Percentiles rank a stretch among this genome's conserved stretches.
Evolutionary conservation across 2,888 invertebrate species (phyloP).

Genomic region (Stenurella melanura): DNA sequence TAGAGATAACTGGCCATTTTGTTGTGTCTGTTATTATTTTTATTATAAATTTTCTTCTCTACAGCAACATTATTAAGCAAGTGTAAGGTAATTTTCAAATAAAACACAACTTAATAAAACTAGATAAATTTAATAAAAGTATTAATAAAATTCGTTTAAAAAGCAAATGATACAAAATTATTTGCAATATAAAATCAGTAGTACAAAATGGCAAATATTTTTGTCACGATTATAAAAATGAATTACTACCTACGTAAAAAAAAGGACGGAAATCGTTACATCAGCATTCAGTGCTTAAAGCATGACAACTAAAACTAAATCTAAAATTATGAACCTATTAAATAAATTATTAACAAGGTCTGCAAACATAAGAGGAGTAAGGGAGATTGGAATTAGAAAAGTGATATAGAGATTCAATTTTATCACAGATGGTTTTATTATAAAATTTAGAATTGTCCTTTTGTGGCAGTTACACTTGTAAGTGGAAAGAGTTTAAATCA

Average conservation of each 20-base stretch:
- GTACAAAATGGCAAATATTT: background rate
- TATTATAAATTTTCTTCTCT: too few species aligned
- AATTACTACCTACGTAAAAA: conserved; percentile 9
- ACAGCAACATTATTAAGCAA: too few species aligned
- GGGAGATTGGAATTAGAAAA: too few species aligned
- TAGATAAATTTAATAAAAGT: conserved; percentile 1
- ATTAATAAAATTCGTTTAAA: background rate
- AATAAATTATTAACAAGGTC: background rate
- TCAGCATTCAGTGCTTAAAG: too few species aligned
- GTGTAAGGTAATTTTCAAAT: background rate
- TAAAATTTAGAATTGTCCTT: too few species aligned
- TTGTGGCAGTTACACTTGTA: too few species aligned
- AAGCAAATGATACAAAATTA: background rate
- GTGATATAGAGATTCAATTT: too few species aligned
- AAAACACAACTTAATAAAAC: background rate
- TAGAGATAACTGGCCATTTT: too few species aligned
- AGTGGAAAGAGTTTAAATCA: too few species aligned
- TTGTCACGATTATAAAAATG: conserved; percentile 5
- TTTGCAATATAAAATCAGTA: background rate
- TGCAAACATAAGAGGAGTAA: background rate
- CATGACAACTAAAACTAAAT: too few species aligned
- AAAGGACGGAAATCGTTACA: conserved; percentile 30
- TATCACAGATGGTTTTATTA: too few species aligned
- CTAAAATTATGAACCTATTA: background rate
- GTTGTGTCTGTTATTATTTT: too few species aligned